Percentiles rank a stretch among this genome's conserved stretches.
Evolutionary conservation across 2,797 vertebrate species (phyloP).

Genomic region (Pogonophryne albipinna): DNA sequence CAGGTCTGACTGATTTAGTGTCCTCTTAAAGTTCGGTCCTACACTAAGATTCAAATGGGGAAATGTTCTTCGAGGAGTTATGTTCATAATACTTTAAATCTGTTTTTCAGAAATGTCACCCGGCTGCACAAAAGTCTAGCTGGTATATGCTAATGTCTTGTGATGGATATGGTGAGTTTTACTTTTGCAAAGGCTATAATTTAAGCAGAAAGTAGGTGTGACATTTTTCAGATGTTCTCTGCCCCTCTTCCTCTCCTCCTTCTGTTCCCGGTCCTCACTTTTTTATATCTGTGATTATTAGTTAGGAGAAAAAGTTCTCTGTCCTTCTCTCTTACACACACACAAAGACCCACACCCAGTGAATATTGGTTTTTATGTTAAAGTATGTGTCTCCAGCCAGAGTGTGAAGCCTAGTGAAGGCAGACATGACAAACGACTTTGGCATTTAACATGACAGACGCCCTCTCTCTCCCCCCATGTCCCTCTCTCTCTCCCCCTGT

Average conservation of each 20-base stretch:
- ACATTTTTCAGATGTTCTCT: conserved; percentile 28
- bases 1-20: not conserved
- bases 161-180: conserved; percentile 21
- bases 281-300: conserved; percentile 48
- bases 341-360: conserved; percentile 9
- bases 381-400: conserved; percentile 71
- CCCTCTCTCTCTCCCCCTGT: conserved; percentile 31
- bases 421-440: conserved; percentile 81
- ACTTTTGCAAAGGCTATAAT: conserved; percentile 21
- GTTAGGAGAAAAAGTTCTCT: conserved; percentile 24
- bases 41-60: not conserved
- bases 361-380: conserved; percentile 73
- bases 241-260: not conserved
- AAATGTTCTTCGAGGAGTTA: not conserved
- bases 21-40: not conserved
- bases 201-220: conserved; percentile 37
- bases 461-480: conserved; percentile 40
- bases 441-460: conserved; percentile 81
- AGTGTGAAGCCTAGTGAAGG: conserved; percentile 69
- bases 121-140: conserved; percentile 3
- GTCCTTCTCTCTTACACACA: not conserved
- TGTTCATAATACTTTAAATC: conserved; percentile 11
- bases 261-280: not conserved
- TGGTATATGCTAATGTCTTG: conserved; percentile 38
- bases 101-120: not conserved